These are phyloP conservation scores for Paedocypris micromegethes DNA, from an alignment of 2,797 vertebrate genomes.

Conservation along the genomic window DNA sequence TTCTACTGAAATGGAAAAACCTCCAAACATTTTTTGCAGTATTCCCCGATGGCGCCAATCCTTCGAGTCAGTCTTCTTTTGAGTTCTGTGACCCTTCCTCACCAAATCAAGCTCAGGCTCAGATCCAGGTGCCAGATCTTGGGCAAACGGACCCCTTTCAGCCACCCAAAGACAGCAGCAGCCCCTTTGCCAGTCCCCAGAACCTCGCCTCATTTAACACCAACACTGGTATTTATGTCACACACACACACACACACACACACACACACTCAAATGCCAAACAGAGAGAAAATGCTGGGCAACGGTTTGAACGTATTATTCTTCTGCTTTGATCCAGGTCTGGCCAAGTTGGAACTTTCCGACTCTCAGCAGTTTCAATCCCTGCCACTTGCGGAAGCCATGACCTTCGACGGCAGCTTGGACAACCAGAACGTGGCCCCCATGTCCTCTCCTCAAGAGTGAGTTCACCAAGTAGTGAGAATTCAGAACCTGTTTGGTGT, in stretches of 20 bases:
- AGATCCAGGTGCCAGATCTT: conserved; percentile 41
- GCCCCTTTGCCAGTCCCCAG: conserved; percentile 66
- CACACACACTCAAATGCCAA: neutral
- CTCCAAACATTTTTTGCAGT: conserved; percentile 41
- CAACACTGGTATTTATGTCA: conserved; percentile 61
- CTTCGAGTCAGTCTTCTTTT: conserved; percentile 70
- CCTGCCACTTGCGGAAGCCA: conserved; percentile 71
- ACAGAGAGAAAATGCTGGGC: neutral
- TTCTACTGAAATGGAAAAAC: too few species aligned
- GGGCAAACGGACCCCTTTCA: conserved; percentile 67
- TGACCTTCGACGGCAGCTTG: conserved; percentile 72
- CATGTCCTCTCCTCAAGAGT: conserved; percentile 82
- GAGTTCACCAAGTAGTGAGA: conserved; percentile 52
- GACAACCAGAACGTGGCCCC: conserved; percentile 65
- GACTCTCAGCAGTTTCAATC: conserved; percentile 79
- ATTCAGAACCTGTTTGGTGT: too few species aligned
- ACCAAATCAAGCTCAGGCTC: conserved; percentile 58
- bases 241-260: too few species aligned
- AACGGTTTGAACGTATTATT: neutral
- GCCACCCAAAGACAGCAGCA: conserved; percentile 66
- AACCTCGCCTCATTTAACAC: conserved; percentile 67
- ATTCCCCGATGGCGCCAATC: conserved; percentile 61
- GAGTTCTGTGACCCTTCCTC: conserved; percentile 77
- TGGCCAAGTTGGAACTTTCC: conserved; percentile 78
- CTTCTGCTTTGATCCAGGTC: conserved; percentile 59